Percentiles rank a stretch among this genome's conserved stretches.
Conservation (phyloP, 2,113 vertebrate genomes). For the Laticauda laticaudata region DNA sequence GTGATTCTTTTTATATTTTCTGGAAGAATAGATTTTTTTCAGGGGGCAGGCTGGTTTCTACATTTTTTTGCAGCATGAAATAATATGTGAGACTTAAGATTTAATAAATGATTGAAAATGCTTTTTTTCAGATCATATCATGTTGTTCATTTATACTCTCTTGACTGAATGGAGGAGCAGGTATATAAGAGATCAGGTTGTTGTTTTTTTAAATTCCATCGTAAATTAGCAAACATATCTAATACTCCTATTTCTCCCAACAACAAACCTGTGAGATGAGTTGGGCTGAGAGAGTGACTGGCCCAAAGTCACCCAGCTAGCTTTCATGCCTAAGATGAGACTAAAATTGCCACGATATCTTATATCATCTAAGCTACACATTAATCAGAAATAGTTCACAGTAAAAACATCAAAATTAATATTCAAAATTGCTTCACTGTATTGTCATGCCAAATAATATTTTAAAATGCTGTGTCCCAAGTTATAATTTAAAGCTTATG, state of each 20-base stretch:
- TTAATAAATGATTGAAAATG: not conserved
- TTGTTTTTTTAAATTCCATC: not conserved
- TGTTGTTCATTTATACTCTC: not conserved
- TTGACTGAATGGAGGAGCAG: not conserved
- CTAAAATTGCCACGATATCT: not conserved
- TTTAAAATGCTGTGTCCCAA: not conserved
- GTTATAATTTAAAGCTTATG: not conserved
- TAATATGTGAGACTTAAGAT: not conserved
- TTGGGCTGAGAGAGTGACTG: not conserved
- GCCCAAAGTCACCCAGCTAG: not conserved
- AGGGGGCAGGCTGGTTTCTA: not conserved
- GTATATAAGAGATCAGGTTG: not conserved
- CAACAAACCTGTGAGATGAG: not conserved
- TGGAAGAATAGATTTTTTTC: not conserved
- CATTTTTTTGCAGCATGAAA: not conserved
- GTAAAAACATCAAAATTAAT: not conserved
- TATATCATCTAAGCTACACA: not conserved
- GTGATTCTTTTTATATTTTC: not conserved
- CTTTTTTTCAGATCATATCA: not conserved
- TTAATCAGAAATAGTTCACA: not conserved
- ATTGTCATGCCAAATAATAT: not conserved
- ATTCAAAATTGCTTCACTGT: not conserved
- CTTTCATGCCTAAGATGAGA: no score
- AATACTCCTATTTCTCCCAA: not conserved
- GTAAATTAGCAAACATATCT: not conserved